phyloP scores from a whole-genome alignment of 2,888 invertebrate genomes.

The Muschampia plurimacula region DNA sequence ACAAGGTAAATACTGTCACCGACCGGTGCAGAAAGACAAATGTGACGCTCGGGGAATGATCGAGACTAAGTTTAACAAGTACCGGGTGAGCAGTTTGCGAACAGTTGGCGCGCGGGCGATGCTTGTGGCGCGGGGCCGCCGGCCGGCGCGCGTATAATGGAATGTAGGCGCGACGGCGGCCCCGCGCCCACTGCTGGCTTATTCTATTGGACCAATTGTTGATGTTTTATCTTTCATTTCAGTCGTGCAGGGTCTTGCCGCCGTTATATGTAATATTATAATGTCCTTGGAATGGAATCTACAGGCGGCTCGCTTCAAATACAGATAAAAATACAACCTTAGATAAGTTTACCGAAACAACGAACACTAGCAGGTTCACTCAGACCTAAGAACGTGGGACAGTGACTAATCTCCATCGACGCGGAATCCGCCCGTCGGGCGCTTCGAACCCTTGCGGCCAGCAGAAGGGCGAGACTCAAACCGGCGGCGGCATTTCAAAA shows the following conservation, averaged over 20 bases:
- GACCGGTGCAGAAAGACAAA: background rate
- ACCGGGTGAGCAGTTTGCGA: conserved; percentile 2
- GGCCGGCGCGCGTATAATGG: conserved; percentile 23
- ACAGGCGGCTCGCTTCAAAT: no score
- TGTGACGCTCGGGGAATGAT: background rate
- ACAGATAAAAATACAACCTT: conserved; percentile 12
- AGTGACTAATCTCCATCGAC: background rate
- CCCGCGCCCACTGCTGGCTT: conserved; percentile 5
- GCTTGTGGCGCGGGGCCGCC: conserved; percentile 12
- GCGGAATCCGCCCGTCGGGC: background rate
- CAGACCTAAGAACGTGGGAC: background rate
- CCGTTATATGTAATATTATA: background rate
- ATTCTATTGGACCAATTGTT: conserved; percentile 25
- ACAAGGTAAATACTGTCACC: conserved; percentile 30
- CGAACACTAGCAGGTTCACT: background rate
- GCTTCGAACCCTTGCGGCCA: background rate
- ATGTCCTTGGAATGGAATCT: no score
- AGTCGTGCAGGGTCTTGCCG: conserved; percentile 14
- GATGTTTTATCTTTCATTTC: conserved; percentile 22
- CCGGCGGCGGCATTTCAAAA: background rate
- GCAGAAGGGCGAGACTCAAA: background rate
- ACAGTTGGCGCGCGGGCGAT: no score
- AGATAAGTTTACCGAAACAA: background rate
- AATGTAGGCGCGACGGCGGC: conserved; percentile 20
- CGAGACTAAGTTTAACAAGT: background rate